Conservation (phyloP, 2,797 vertebrate genomes). For the Malacoctenus gilli region DNA sequence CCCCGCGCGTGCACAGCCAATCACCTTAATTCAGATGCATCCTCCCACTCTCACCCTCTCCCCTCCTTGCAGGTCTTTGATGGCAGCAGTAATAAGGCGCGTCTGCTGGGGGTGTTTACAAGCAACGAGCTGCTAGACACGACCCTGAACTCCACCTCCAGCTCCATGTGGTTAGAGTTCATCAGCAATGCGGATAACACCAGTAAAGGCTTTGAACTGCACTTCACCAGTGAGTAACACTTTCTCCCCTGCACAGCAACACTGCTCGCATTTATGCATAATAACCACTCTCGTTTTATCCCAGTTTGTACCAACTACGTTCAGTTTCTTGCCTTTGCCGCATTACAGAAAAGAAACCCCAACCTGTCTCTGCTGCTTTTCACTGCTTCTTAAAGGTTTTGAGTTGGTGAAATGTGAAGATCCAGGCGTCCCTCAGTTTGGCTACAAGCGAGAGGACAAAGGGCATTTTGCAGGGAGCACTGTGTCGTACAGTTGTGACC, state of each 20-base stretch:
- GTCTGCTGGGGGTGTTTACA: slow-evolving; percentile 90
- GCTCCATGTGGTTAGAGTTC: slow-evolving; percentile 96
- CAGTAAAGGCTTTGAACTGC: slow-evolving; percentile 95
- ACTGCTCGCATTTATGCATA: slow-evolving; percentile 3
- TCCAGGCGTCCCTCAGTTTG: slow-evolving; percentile 93
- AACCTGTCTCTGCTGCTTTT: background rate
- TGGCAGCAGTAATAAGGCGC: slow-evolving; percentile 90
- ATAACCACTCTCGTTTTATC: background rate
- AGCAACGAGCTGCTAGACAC: slow-evolving; percentile 86
- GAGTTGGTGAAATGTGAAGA: slow-evolving; percentile 97
- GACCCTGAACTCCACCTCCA: slow-evolving; percentile 95
- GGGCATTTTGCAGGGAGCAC: slow-evolving; percentile 96
- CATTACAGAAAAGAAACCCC: background rate
- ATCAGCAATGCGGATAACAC: slow-evolving; percentile 90
- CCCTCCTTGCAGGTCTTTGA: slow-evolving; percentile 88
- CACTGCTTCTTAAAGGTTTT: slow-evolving; percentile 83
- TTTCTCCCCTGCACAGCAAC: slow-evolving; percentile 1
- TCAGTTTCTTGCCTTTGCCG: background rate
- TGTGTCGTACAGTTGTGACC: slow-evolving; percentile 92
- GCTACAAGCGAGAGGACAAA: slow-evolving; percentile 93
- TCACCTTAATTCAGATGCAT: slow-evolving; percentile 31
- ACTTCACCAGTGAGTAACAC: slow-evolving; percentile 91
- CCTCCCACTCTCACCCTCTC: slow-evolving; percentile 17
- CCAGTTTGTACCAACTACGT: background rate
- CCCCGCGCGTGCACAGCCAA: slow-evolving; percentile 22